phyloP scores from a whole-genome alignment of 2,113 vertebrate genomes.

The Acrocephalus arundinaceus region DNA sequence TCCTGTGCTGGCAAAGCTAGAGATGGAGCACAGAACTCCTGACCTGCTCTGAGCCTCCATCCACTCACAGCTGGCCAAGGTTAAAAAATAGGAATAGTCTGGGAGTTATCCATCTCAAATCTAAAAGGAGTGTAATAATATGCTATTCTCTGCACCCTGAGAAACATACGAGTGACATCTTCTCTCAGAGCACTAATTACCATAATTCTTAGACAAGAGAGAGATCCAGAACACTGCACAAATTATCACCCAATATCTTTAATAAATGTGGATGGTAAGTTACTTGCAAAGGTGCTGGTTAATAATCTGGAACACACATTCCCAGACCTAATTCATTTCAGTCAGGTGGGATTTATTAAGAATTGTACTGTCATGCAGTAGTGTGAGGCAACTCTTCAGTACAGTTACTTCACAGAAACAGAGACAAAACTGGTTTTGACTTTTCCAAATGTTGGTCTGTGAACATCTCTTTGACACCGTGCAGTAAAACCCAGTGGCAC shows the following conservation, averaged over 20 bases:
- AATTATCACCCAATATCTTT: constrained; percentile 74
- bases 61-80: background rate
- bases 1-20: background rate
- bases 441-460: background rate
- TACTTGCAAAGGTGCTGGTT: constrained; percentile 74
- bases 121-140: constrained; percentile 62
- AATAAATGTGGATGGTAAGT: constrained; percentile 73
- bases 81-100: constrained; percentile 39
- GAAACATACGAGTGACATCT: constrained; percentile 44
- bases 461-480: background rate
- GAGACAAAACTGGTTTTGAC: background rate
- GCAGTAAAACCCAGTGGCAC: background rate
- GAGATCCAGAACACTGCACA: constrained; percentile 68
- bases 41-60: background rate
- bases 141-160: constrained; percentile 36
- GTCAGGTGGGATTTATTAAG: constrained; percentile 73
- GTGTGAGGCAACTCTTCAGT: constrained; percentile 55
- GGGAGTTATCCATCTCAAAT: constrained; percentile 48
- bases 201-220: constrained; percentile 65
- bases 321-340: constrained; percentile 71
- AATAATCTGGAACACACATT: constrained; percentile 76
- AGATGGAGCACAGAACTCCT: background rate
- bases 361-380: constrained; percentile 56
- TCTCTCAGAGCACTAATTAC: constrained; percentile 62
- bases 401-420: constrained; percentile 32